A percentile compares a stretch with the other conserved stretches of the same genome.
These are phyloP conservation scores for Ianthella basta DNA, from an alignment of 37 sponge, comb jelly and placozoan genomes.

Conservation along the genomic window DNA sequence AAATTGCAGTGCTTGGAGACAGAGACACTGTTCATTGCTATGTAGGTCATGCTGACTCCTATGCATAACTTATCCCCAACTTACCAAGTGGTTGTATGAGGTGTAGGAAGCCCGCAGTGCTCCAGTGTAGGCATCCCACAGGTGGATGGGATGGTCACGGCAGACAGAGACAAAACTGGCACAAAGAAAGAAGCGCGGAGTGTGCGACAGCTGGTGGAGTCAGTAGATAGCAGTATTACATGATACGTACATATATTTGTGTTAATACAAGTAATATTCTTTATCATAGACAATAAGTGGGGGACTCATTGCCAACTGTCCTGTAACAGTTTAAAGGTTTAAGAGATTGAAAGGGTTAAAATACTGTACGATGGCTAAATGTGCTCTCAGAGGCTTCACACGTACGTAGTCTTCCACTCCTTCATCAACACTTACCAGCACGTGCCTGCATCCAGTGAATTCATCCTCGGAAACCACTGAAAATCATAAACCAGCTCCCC, in stretches of 20 bases:
- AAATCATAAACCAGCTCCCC: slow-evolving; percentile 88
- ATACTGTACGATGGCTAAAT: no score
- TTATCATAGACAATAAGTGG: not conserved
- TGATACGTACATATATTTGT: not conserved
- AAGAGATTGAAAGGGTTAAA: no score
- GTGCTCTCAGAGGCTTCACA: no score
- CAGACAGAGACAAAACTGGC: slow-evolving; percentile 60
- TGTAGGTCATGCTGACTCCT: not conserved
- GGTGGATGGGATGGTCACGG: slow-evolving; percentile 81
- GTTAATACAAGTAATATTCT: not conserved
- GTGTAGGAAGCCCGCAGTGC: slow-evolving; percentile 71
- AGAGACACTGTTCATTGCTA: not conserved
- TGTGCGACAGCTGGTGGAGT: not conserved
- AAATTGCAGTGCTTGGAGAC: slow-evolving; percentile 15
- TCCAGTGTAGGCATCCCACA: slow-evolving; percentile 89
- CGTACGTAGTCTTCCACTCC: not conserved
- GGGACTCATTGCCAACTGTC: no score
- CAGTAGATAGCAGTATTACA: not conserved
- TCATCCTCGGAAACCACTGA: slow-evolving; percentile 90
- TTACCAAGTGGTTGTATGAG: slow-evolving; percentile 87
- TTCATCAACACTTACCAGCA: slow-evolving; percentile 72
- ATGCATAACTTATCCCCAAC: not conserved
- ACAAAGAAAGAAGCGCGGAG: not conserved
- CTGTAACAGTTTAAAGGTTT: no score
- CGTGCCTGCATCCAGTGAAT: slow-evolving; percentile 73